Conservation (phyloP, 2,113 vertebrate species). For the Microcebus jonahi region DNA sequence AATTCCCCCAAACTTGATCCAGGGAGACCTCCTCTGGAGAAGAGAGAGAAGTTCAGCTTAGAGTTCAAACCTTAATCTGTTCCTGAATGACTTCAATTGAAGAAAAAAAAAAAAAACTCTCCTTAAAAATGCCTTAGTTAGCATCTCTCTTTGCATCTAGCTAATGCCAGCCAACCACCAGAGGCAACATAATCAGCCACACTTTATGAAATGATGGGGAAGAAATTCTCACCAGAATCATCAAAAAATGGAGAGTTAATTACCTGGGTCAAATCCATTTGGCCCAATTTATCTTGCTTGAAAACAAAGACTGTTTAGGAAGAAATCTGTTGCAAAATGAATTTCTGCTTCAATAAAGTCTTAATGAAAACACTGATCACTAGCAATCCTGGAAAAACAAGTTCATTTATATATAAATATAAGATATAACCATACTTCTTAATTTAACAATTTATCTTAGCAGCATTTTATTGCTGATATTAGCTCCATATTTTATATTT, state of each 20-base stretch:
- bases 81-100: neutral
- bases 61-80: neutral
- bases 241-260: neutral
- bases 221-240: slow-evolving; percentile 30
- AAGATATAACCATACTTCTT: neutral
- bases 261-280: slow-evolving; percentile 11
- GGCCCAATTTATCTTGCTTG: neutral
- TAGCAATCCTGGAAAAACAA: neutral
- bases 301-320: slow-evolving; percentile 31
- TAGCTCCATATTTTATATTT: neutral
- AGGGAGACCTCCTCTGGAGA: slow-evolving; percentile 78
- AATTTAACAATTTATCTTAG: neutral
- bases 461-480: neutral
- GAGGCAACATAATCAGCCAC: neutral
- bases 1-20: slow-evolving; percentile 45
- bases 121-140: neutral
- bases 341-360: neutral
- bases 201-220: neutral
- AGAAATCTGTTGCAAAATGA: slow-evolving; percentile 7
- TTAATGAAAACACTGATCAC: neutral
- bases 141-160: neutral
- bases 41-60: slow-evolving; percentile 60
- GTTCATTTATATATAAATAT: neutral
- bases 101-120: neutral
- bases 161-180: neutral